Conservation (phyloP, 1,140 invertebrate genomes). For the Saxidomus purpurata region DNA sequence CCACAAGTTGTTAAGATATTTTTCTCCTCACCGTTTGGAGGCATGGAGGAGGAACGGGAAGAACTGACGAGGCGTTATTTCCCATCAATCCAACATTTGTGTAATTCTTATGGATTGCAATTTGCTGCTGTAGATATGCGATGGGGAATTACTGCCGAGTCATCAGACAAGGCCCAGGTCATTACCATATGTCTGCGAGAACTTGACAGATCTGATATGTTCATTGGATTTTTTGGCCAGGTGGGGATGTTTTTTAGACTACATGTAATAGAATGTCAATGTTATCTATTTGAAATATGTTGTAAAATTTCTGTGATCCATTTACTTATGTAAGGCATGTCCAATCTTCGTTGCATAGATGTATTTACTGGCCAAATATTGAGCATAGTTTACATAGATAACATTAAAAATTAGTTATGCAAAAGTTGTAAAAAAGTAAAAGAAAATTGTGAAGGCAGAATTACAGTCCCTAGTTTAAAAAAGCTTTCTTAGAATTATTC, state of each 20-base stretch:
- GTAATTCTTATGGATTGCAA: constrained; percentile 80
- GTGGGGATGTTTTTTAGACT: constrained; percentile 66
- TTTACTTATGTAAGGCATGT: too few species aligned
- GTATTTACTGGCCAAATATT: too few species aligned
- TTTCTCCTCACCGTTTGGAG: constrained; percentile 84
- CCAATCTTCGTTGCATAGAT: too few species aligned
- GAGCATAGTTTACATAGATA: too few species aligned
- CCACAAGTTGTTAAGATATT: constrained; percentile 80
- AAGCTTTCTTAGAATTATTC: too few species aligned
- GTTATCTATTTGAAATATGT: too few species aligned
- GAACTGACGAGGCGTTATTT: constrained; percentile 82
- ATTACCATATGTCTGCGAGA: constrained; percentile 83
- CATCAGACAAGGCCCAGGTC: constrained; percentile 82
- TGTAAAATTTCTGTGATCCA: too few species aligned
- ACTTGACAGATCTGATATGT: constrained; percentile 83
- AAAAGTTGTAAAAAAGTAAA: too few species aligned
- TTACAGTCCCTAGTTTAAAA: too few species aligned
- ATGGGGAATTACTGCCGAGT: constrained; percentile 84
- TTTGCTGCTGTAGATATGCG: constrained; percentile 85
- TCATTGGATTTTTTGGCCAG: constrained; percentile 85
- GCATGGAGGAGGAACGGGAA: constrained; percentile 84
- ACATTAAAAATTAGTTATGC: too few species aligned
- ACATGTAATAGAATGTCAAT: too few species aligned
- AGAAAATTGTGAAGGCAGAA: too few species aligned
- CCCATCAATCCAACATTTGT: constrained; percentile 81